Evolutionary conservation across 2,888 invertebrate genomes (phyloP), one percentile per base, ranked within the genome.

Genomic region (Athrips mouffetella): DNA sequence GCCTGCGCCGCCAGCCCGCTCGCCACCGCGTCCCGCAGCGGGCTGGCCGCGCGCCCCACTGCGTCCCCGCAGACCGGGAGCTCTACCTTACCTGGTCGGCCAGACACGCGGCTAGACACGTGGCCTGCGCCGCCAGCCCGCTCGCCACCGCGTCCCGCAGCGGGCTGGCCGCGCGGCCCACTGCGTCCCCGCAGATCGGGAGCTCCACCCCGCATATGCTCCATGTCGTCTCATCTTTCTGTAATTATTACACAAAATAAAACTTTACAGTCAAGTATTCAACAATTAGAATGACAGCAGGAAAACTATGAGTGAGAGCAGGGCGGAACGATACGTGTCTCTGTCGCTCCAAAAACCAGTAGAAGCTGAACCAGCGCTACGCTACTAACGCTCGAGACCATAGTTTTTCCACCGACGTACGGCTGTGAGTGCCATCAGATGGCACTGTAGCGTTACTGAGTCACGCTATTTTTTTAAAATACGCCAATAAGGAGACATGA

Each of bases 1-100:
- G 95, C 89, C 70, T 98, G 98, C 11, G 96, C 94, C 7, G 94
- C 94, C 72, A 94, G 95, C 5, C 98, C 97, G 2, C 97, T 89
- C 0, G 96, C 96, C n/a, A 96, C 95, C 0, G 96, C 92, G 47
- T 96, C 80, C 91, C 92, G 89, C 53, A 94, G 93, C 39, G 75
- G 63, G 31, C 58, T 70, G 4, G 56, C 47, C 0, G 60, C 57
- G 0, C 80, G 70, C 0, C 76, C 63, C 8, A 50, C 63, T 1
- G 80, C 80, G 51, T 84, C 86, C 0, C 79, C 79, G 52, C 86
- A 85, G 0, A 86, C 70, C 0, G 84, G 73, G 0, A 87, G 65
- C n/a, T n/a, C n/a, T n/a, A n/a, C n/a, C n/a, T n/a, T 2, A 37
- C 37, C 37, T 37, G 37, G 2, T 16, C 23, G n/a, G 23, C 6